Conservation (phyloP, 2,888 invertebrate genomes). For the Opisthograptis luteolata region DNA sequence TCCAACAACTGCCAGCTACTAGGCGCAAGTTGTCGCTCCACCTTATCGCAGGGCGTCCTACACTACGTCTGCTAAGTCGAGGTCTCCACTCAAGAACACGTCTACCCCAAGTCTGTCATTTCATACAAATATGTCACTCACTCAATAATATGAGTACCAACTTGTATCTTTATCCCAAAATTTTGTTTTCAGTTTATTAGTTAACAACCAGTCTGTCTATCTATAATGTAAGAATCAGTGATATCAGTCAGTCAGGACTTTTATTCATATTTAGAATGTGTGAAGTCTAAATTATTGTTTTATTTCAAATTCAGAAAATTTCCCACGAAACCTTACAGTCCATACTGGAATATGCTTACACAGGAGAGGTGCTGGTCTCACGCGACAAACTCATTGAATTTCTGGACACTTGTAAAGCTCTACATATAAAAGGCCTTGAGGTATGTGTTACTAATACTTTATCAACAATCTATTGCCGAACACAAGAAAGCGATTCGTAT, state of each 20-base stretch:
- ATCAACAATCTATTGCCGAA: not conserved
- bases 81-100: no score
- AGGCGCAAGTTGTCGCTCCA: no score
- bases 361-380: constrained; percentile 68
- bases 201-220: no score
- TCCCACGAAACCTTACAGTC: constrained; percentile 64
- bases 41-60: no score
- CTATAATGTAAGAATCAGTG: no score
- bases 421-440: constrained; percentile 71
- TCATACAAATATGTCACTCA: no score
- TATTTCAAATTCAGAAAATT: constrained; percentile 63
- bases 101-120: no score
- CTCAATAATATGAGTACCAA: no score
- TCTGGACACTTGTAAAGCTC: constrained; percentile 64
- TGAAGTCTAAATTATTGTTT: not conserved
- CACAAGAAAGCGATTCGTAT: not conserved
- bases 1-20: no score
- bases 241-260: not conserved
- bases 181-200: no score
- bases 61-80: no score
- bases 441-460: not conserved
- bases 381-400: constrained; percentile 61
- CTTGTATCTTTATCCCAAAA: no score
- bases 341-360: constrained; percentile 74
- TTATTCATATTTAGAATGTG: not conserved